Base-by-base conservation (phyloP, 2,113 vertebrate genomes). In the Xyliphius kryptos region DNA sequence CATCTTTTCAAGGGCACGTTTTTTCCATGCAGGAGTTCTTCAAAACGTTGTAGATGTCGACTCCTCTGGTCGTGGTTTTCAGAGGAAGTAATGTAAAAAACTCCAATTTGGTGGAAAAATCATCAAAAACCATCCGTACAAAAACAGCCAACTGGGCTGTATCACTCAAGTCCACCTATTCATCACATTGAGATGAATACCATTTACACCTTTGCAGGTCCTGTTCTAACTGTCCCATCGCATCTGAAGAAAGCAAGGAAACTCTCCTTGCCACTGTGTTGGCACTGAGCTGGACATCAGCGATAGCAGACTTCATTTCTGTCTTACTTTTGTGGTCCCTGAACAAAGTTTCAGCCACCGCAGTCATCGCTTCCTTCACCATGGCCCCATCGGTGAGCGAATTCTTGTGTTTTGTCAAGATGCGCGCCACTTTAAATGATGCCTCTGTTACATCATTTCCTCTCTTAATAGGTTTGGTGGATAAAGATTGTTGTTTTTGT, bases 241-340 rank as follows among this genome's bases (percentile, higher is more conserved):
- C 56, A 53, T 62, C 13, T 10, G 6, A 40, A 53, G 53, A 62
- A 9, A 63, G 17, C 32, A 6, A 26, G 9, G 52, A 66, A 5
- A 56, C 51, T 61, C 62, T 66, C 37, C 51, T 46, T 61, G 51
- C 22, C 36, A 66, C 13, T 1, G 66, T 66, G n/a, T n/a, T n/a
- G n/a, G n/a, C n/a, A 37, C 52, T 41, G 11, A 69, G 17, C 14
- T 62, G 67, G 11, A 69, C 20, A 52, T 61, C 53, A 15, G 61
- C 11, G 14, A 68, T 68, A 50, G 61, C 44, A 56, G 60, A 64
- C 48, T 68, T 22, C 6, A 63, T 64, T 64, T 72, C 55, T 10
- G 40, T 46, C 40, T 52, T 36, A 22, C 16, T 2, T 67, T 59
- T 67, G 10, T 66, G 55, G n/a, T 66, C 55, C 36, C 11, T 59